Evolutionary conservation across 2,113 vertebrate species (phyloP), one percentile per base, ranked within the genome.

Genomic region (Neomonachus schauinslandi): DNA sequence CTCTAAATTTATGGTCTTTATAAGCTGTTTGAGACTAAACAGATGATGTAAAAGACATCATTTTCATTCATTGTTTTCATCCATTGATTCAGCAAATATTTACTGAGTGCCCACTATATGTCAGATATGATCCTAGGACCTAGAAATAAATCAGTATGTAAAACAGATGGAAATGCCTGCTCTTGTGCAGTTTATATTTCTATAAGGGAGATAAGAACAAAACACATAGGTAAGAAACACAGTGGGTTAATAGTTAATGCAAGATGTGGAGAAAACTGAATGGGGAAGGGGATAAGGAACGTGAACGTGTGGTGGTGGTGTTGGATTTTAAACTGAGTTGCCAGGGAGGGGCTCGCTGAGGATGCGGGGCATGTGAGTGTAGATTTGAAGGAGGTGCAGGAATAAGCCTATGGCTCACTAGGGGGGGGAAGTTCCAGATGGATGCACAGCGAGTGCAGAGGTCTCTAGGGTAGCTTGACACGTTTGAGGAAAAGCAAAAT

Each of bases 321-420:
- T 0, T 59, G 7, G 1, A 21, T 55, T 71, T 79, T 33, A 82
- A 55, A 18, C 7, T 3, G 31, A 6, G 3, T 21, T 42, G 81
- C 19, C 36, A 15, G 46, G 19, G 59, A 13, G 33, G 42, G 16
- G 16, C 42, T 65, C 1, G 1, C 67, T 57, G n/a, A 24, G 46
- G 51, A 67, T 4, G 33, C 0, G 3, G 24, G 61, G 5, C 19
- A 22, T 2, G 22, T 22, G n/a, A 33, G 39, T 39, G 0, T 2
- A 31, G 61, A 14, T 22, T 33, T 57, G 51, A 16, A 42, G 74
- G 22, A n/a, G n/a, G 36, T n/a, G 2, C 39, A 42, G n/a, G n/a
- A 69, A 1, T 14, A 55, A 39, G 26, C 22, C 33, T 87, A 51
- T 24, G 65, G 59, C 19, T 59, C 1, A 33, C 0, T 24, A 11